Percentiles rank a stretch among this genome's conserved stretches.
Evolutionary conservation across 2,797 vertebrate species (phyloP).

Genomic region (Enteromius fasciolatus): DNA sequence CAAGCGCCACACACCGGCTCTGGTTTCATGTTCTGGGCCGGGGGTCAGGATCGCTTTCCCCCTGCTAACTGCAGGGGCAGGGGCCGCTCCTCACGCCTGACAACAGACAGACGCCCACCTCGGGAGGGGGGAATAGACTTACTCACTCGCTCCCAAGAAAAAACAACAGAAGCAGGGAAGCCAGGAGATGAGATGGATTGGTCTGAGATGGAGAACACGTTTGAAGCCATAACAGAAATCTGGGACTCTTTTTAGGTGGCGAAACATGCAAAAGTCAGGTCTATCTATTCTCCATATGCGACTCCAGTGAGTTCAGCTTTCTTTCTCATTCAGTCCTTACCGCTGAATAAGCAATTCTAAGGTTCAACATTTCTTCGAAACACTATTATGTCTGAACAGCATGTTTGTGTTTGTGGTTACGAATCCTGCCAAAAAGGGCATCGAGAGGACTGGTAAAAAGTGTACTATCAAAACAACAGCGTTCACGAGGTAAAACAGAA

Average conservation of each 20-base stretch:
- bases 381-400: constrained; percentile 39
- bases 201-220: constrained; percentile 37
- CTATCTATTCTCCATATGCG: constrained; percentile 38
- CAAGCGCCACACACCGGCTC: constrained; percentile 72
- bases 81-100: constrained; percentile 66
- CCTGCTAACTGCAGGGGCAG: constrained; percentile 56
- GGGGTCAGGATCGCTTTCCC: constrained; percentile 66
- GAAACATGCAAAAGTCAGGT: constrained; percentile 23
- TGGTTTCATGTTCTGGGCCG: constrained; percentile 74
- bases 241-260: constrained; percentile 24
- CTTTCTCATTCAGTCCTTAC: constrained; percentile 8
- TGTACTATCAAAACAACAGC: constrained; percentile 34
- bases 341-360: constrained; percentile 21
- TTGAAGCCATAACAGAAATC: constrained; percentile 38
- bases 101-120: constrained; percentile 74
- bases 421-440: constrained; percentile 40
- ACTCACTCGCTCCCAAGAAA: constrained; percentile 50
- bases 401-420: constrained; percentile 44
- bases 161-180: constrained; percentile 56
- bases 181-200: constrained; percentile 55
- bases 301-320: neutral
- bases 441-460: constrained; percentile 17
- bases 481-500: constrained; percentile 27
- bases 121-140: constrained; percentile 59
- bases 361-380: constrained; percentile 25